phyloP scores from a whole-genome alignment of 2,113 vertebrate genomes.

The Alligator mississippiensis region DNA sequence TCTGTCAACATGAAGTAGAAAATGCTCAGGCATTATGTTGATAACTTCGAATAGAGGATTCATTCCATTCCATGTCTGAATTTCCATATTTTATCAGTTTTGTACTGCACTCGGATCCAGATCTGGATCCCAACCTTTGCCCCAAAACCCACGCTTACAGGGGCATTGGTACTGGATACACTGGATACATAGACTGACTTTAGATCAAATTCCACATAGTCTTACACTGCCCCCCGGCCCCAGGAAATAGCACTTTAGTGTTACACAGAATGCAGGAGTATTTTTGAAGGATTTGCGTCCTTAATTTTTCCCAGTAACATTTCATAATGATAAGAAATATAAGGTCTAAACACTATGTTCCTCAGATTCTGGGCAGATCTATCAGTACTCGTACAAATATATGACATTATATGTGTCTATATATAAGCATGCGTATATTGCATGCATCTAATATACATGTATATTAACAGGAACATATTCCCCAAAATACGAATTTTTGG shows the following conservation, averaged over 20 bases:
- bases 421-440: neutral
- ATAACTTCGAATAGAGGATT: neutral
- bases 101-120: too few relatives aligned
- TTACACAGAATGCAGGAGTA: neutral
- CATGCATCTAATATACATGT: neutral
- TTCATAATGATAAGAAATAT: neutral
- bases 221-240: too few relatives aligned
- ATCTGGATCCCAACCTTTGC: too few relatives aligned
- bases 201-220: too few relatives aligned
- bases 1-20: neutral
- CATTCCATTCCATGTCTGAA: too few relatives aligned
- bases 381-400: neutral
- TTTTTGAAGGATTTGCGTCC: neutral
- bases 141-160: too few relatives aligned
- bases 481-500: neutral
- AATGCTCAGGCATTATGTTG: neutral
- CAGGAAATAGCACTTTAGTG: neutral
- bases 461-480: neutral
- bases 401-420: neutral
- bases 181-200: too few relatives aligned
- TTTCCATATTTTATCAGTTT: too few relatives aligned
- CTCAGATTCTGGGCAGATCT: neutral
- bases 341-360: neutral
- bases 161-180: too few relatives aligned
- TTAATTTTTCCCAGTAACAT: neutral